phyloP scores from a whole-genome alignment of 1,140 invertebrate genomes.

The Chelonus insularis region DNA sequence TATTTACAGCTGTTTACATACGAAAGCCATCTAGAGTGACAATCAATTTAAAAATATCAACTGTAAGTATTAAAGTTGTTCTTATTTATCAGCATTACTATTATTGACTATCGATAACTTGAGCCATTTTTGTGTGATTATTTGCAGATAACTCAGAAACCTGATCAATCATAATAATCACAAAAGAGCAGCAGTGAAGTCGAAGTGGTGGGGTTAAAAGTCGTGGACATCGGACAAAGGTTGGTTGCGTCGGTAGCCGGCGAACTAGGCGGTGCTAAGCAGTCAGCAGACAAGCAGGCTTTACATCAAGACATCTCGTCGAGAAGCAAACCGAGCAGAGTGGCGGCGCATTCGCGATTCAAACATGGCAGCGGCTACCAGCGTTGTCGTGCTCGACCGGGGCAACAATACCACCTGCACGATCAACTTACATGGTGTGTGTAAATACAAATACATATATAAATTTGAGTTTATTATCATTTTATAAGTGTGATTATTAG shows the following conservation, averaged over 20 bases:
- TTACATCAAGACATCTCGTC: background rate
- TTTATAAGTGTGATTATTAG: background rate
- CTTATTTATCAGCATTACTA: too few species aligned
- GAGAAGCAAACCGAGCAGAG: conserved; percentile 1
- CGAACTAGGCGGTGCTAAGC: background rate
- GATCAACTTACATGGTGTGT: conserved; percentile 90
- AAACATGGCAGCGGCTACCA: conserved; percentile 83
- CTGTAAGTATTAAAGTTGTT: too few species aligned
- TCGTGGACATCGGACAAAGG: conserved; percentile 23
- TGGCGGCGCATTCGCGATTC: conserved; percentile 52
- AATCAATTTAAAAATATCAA: too few species aligned
- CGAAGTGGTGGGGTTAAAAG: background rate
- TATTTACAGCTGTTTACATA: too few species aligned
- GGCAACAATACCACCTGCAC: conserved; percentile 94
- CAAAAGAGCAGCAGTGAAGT: background rate
- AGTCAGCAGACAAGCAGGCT: background rate
- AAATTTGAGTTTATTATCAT: background rate
- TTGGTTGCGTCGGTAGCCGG: conserved; percentile 15
- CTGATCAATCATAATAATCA: too few species aligned
- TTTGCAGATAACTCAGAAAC: too few species aligned
- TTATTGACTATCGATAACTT: too few species aligned
- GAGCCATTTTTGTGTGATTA: too few species aligned
- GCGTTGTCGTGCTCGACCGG: conserved; percentile 89
- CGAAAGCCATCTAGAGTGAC: too few species aligned
- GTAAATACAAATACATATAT: background rate